Base-by-base conservation (phyloP, 2,797 vertebrate genomes). In the Lemur catta region DNA sequence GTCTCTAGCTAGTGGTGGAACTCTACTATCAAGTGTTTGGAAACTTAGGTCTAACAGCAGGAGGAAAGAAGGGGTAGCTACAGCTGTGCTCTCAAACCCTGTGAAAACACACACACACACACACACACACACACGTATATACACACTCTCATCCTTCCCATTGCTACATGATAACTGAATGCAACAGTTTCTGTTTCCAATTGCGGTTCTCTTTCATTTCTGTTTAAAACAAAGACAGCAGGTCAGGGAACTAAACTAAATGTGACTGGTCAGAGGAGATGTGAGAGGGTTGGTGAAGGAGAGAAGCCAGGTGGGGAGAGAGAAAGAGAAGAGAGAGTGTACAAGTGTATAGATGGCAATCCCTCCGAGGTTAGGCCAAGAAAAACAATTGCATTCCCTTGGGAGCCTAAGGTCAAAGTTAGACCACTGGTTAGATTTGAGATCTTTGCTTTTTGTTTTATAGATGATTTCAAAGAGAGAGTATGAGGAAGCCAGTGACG, bases 391-490 rank as follows among this genome's bases (percentile, higher is more conserved):
- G 74, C 65, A 79, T 76, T 55, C 48, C 15, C 8, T 17, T 30
- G 52, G 50, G 46, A 87, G 35, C 35, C 71, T 76, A 24, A 41
- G 38, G 52, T 48, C 52, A 80, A 59, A 26, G 33, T 72, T 76
- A 85, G 65, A 52, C 6, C 46, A 26, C 55, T 85, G 50, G 33
- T 88, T 92, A 79, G 55, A 52, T 28, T 43, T 90, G 55, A 82
- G 48, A 80, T 63, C 43, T 89, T 91, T n/a, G 65, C 22, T 87
- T 91, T 96, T 55, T 92, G 41, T 93, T 86, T 78, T 46, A 72
- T 43, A 78, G 35, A 65, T 74, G 26, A 90, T 55, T 97, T 93
- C 28, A 91, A 35, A 81, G 28, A 80, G 35, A 59, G 74, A 72
- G 2, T 52, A 35, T 59, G 69, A 85, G 63, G n/a, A 61, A 22